Evolutionary conservation across 2,888 invertebrate genomes (phyloP), one percentile per base, ranked within the genome.

Genomic region (Drosophila incognita): DNA sequence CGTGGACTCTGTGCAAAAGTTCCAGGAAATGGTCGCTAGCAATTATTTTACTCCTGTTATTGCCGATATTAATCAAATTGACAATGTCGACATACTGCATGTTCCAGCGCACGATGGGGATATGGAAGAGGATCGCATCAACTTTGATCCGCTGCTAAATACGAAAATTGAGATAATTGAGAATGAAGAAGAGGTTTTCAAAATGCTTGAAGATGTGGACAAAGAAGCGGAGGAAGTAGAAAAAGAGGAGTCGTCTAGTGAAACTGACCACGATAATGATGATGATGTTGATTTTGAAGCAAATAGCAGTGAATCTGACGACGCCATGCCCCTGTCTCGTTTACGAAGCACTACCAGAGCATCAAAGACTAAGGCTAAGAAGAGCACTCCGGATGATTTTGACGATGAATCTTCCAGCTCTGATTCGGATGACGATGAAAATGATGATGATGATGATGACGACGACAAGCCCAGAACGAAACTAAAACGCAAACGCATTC

Each of bases 121-220:
- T 57, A 83, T 82, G 62, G 90, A 89, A 11, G 90, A 91, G 18
- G 90, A 90, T 53, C 90, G 79, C 79, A 46, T 91, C 75, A 65
- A 79, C 35, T 79, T 79, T 46, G 79, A 79, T 58, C 79, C 79
- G 10, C 58, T 79, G 0, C 18, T 79, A 10, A 81, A 79, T 60
- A 79, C 79, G 8, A 79, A 79, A 69, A 73, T 92, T 53, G 92
- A 92, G 68, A 79, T 81, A 33, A 91, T 92, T 3, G 92, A 91
- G 38, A 92, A 92, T 56, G 88, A 92, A 24, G 89, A 82, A 18
- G 82, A 86, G 31, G 92, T 91, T 24, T 91, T 86, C 2, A 91
- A 91, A 62, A 89, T 91, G 90, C 58, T 91, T 4, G 90, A 90
- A 61, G 81, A 79, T 74, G 90, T 90, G 0, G 90, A 87, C 40